A percentile compares a stretch with the other conserved stretches of the same genome.
Evolutionary conservation across 2,797 vertebrate species (phyloP).

Genomic region (Mallotus villosus): DNA sequence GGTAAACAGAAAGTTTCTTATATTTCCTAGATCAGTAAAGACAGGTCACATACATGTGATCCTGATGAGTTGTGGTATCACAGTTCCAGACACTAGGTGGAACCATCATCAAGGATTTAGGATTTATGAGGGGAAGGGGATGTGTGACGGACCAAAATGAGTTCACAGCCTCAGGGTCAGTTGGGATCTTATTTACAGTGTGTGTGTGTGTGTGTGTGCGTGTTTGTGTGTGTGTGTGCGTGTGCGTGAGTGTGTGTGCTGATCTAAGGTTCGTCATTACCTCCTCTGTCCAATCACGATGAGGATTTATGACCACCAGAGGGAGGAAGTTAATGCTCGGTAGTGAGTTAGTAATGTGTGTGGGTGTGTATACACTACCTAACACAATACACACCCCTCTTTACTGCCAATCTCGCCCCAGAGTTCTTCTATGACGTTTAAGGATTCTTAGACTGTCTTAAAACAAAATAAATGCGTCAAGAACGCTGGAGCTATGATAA

Average conservation of each 20-base stretch:
- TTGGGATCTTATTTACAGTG: background rate
- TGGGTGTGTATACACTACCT: too few species aligned
- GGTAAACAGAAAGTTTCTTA: too few species aligned
- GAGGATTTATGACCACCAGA: conserved; percentile 57
- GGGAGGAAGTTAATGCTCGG: conserved; percentile 46
- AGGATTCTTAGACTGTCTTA: background rate
- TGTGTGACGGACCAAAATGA: background rate
- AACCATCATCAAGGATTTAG: background rate
- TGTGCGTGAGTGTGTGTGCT: background rate
- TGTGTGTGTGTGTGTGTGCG: background rate
- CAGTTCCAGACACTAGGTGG: background rate
- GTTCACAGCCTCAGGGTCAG: background rate
- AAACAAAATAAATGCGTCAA: background rate
- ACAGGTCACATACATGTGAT: too few species aligned
- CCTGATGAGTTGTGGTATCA: background rate
- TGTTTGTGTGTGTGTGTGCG: conserved; percentile 1
- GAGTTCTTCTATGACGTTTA: background rate
- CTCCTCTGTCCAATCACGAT: conserved; percentile 59
- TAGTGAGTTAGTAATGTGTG: conserved; percentile 50
- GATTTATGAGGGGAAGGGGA: background rate
- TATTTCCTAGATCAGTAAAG: too few species aligned
- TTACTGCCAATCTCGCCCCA: background rate
- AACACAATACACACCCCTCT: too few species aligned
- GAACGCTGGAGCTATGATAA: background rate
- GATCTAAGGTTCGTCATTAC: conserved; percentile 56